Percentiles rank a stretch among this genome's conserved stretches.
Evolutionary conservation across 2,888 invertebrate genomes (phyloP).

Genomic region (Drosophila nr. fundita): DNA sequence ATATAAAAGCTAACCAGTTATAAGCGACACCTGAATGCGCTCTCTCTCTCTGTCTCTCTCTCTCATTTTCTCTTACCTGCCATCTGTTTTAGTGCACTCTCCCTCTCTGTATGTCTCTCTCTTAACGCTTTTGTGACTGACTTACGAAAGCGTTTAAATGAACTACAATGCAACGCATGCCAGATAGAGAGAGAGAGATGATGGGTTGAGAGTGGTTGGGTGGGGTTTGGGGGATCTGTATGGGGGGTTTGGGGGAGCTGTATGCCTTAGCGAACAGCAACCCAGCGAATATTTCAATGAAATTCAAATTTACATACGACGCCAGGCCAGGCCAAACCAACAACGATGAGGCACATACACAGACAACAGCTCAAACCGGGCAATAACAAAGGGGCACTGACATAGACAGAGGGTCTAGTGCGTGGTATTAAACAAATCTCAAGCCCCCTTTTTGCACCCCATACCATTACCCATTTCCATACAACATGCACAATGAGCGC

Average conservation of each 20-base stretch:
- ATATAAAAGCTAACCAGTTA: conserved; percentile 30
- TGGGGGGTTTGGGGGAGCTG: conserved; percentile 39
- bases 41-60: conserved; percentile 39
- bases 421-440: conserved; percentile 57
- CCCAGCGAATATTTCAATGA: conserved; percentile 56
- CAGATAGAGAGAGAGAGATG: not conserved
- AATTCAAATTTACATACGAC: conserved; percentile 68
- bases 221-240: conserved; percentile 5
- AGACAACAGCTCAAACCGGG: conserved; percentile 43
- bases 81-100: conserved; percentile 40
- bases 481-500: conserved; percentile 69
- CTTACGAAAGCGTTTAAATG: conserved; percentile 73
- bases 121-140: conserved; percentile 55
- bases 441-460: conserved; percentile 7
- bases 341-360: conserved; percentile 24
- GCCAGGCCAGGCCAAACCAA: conserved; percentile 33
- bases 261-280: conserved; percentile 43
- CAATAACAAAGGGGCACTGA: conserved; percentile 59
- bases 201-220: not conserved
- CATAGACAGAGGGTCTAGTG: conserved; percentile 68
- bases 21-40: conserved; percentile 16
- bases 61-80: conserved; percentile 17
- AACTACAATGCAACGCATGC: conserved; percentile 51
- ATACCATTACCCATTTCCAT: not conserved
- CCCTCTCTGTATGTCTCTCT: conserved; percentile 1